Evolutionary conservation across 2,888 invertebrate species (phyloP).

Genomic region (Sussaba pulchella): DNA sequence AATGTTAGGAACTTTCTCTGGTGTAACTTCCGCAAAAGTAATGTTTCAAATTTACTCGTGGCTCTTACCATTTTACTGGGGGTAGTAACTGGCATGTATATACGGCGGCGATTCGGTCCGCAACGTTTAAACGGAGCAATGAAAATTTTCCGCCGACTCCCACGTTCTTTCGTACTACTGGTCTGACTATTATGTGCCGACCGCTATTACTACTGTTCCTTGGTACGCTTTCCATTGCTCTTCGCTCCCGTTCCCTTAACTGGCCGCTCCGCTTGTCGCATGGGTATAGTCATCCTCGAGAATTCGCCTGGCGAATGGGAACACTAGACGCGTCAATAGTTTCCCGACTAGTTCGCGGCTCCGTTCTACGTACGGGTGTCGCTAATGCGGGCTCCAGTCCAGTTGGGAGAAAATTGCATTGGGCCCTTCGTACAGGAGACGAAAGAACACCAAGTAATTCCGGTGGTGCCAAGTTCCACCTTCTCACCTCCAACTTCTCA

Average conservation of each 20-base stretch:
- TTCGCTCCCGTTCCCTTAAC: conserved; percentile 26
- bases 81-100: background rate
- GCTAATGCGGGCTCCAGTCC: conserved; percentile 78
- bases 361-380: conserved; percentile 66
- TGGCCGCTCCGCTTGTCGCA: conserved; percentile 3
- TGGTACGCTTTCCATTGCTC: conserved; percentile 12
- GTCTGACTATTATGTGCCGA: conserved; percentile 14
- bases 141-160: conserved; percentile 1
- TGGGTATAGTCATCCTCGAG: conserved; percentile 18
- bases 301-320: conserved; percentile 26
- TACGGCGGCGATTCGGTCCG: background rate
- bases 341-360: conserved; percentile 57
- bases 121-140: background rate
- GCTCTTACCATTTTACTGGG: background rate
- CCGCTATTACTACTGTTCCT: conserved; percentile 34
- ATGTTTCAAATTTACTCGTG: background rate
- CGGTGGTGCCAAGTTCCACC: conserved; percentile 50
- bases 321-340: conserved; percentile 68
- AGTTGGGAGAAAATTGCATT: conserved; percentile 78
- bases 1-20: too few relatives aligned
- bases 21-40: too few relatives aligned
- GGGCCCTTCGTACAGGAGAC: conserved; percentile 60
- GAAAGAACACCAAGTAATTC: conserved; percentile 43
- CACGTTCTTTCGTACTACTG: background rate
- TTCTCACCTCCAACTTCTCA: conserved; percentile 48